Evolutionary conservation across 1,140 invertebrate genomes (phyloP).

Genomic region (Sinonovacula constricta): DNA sequence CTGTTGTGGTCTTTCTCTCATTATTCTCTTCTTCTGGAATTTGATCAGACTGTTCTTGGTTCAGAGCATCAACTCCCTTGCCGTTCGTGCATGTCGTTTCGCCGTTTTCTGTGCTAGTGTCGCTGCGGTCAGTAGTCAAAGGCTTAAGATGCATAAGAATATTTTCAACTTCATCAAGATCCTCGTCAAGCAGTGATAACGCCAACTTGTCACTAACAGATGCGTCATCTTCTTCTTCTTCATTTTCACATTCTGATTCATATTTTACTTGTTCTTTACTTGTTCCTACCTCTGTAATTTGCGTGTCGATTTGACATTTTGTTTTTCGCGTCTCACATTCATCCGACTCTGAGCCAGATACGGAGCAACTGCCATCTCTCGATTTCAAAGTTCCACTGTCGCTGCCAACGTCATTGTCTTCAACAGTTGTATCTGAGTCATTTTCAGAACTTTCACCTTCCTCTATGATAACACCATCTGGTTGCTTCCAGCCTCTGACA

Average conservation of each 20-base stretch:
- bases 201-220: too few species aligned
- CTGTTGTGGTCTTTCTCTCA: too few species aligned
- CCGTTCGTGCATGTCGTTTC: background rate
- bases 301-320: too few species aligned
- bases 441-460: constrained; percentile 13
- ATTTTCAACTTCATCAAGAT: constrained; percentile 6
- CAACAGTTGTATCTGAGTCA: constrained; percentile 12
- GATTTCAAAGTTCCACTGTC: background rate
- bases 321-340: too few species aligned
- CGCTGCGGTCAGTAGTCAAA: too few species aligned
- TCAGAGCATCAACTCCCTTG: background rate
- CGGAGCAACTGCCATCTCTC: too few species aligned
- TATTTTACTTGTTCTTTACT: background rate
- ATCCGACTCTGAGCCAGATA: too few species aligned
- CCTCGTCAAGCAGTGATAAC: constrained; percentile 13
- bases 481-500: constrained; percentile 20
- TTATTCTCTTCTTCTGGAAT: too few species aligned
- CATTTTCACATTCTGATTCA: background rate
- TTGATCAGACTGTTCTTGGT: background rate
- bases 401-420: background rate
- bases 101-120: too few species aligned
- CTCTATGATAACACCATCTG: constrained; percentile 28
- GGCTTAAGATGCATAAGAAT: background rate
- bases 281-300: too few species aligned
- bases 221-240: background rate